These are phyloP conservation scores for Catotricha subobsoleta DNA, from an alignment of 2,888 invertebrate genomes.

Conservation along the genomic window DNA sequence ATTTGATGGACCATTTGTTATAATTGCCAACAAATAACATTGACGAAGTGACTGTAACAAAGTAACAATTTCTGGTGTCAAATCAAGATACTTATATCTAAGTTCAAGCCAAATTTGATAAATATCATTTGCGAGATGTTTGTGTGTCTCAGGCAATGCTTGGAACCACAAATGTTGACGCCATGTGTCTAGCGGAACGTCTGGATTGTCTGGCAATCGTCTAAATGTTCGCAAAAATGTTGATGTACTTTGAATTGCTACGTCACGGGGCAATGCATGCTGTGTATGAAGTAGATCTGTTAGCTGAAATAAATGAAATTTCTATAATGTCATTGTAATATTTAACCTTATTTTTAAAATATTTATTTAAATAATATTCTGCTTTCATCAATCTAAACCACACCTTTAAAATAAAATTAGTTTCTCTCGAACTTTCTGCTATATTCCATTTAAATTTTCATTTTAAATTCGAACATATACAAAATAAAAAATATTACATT, in stretches of 20 bases:
- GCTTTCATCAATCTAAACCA: too few species aligned
- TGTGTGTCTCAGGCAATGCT: conserved; percentile 54
- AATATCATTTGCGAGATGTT: conserved; percentile 52
- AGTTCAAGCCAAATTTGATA: conserved; percentile 63
- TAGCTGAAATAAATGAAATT: conserved; percentile 18
- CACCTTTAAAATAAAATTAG: too few species aligned
- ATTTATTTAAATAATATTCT: too few species aligned
- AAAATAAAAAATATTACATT: too few species aligned
- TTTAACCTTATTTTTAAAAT: too few species aligned
- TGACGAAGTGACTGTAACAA: conserved; percentile 52
- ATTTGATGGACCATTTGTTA: conserved; percentile 72
- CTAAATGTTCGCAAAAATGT: conserved; percentile 59
- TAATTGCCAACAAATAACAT: conserved; percentile 53
- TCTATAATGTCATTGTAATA: too few species aligned
- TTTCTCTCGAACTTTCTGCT: too few species aligned
- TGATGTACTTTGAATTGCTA: conserved; percentile 44
- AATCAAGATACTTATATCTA: conserved; percentile 56
- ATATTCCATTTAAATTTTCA: too few species aligned
- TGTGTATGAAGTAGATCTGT: conserved; percentile 32
- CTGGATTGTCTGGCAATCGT: conserved; percentile 61
- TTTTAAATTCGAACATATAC: too few species aligned
- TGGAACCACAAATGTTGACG: conserved; percentile 58
- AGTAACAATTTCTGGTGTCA: conserved; percentile 47
- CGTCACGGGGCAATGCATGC: conserved; percentile 45
- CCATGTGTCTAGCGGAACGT: conserved; percentile 57